Evolutionary conservation across 2,113 vertebrate species (phyloP).

Genomic region (Syngnathus typhle): DNA sequence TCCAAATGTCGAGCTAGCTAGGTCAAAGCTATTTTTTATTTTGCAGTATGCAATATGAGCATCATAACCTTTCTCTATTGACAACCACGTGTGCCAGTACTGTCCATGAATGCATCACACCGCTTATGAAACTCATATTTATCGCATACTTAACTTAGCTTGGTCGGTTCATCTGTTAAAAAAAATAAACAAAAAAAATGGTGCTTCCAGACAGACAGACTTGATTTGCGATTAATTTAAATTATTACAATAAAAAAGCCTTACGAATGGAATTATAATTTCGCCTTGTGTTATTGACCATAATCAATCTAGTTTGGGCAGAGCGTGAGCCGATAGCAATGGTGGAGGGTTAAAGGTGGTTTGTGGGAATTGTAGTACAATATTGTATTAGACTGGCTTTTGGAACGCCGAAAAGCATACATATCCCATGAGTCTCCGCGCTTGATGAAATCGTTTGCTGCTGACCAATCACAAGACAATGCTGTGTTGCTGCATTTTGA

Average conservation of each 20-base stretch:
- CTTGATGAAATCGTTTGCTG: neutral
- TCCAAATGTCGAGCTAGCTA: neutral
- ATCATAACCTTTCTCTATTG: neutral
- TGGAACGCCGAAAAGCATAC: neutral
- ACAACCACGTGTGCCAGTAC: neutral
- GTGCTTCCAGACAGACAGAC: neutral
- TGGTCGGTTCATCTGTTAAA: neutral
- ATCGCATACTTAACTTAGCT: constrained; percentile 7
- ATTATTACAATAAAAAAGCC: neutral
- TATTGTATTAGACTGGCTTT: too few species aligned
- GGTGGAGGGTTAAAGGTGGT: neutral
- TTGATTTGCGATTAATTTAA: neutral
- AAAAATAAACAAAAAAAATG: neutral
- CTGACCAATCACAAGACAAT: neutral
- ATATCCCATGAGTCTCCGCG: neutral
- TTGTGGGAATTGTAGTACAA: neutral
- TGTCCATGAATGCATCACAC: neutral
- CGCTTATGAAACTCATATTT: neutral
- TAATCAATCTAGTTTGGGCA: neutral
- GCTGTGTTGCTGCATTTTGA: neutral
- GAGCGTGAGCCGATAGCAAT: neutral
- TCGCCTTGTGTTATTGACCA: neutral
- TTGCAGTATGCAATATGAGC: neutral
- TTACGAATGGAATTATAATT: neutral
- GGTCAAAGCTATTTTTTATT: neutral